A percentile compares a stretch with the other conserved stretches of the same genome.
phyloP scores from a whole-genome alignment of 2,888 invertebrate species.

The Tiphia femorata region DNA sequence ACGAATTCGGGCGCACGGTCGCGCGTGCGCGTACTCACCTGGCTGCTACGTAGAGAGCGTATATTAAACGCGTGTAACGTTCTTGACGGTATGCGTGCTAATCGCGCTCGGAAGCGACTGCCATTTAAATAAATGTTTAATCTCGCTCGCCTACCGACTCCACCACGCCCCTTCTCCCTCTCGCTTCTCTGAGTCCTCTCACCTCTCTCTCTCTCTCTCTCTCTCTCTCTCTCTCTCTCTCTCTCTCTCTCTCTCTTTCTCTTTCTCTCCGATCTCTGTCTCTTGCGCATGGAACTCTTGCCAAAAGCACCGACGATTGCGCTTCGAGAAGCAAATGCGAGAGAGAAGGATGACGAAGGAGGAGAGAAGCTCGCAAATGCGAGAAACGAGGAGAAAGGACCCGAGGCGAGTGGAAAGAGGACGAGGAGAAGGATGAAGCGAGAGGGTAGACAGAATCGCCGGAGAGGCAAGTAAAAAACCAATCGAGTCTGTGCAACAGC shows the following conservation, averaged over 20 bases:
- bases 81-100: conserved; percentile 43
- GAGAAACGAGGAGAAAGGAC: conserved; percentile 11
- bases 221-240: conserved; percentile 30
- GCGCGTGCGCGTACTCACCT: neutral
- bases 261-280: conserved; percentile 24
- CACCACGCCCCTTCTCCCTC: conserved; percentile 52
- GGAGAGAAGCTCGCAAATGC: conserved; percentile 6
- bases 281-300: conserved; percentile 29
- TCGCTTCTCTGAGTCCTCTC: conserved; percentile 33
- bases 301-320: conserved; percentile 46
- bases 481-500: conserved; percentile 65
- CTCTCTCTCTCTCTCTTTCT: conserved; percentile 23
- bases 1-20: neutral
- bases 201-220: conserved; percentile 26
- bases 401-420: conserved; percentile 7
- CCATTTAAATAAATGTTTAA: conserved; percentile 69
- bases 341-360: conserved; percentile 16
- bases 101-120: conserved; percentile 55
- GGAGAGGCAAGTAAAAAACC: conserved; percentile 63
- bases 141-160: conserved; percentile 55
- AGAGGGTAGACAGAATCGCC: conserved; percentile 19
- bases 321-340: conserved; percentile 28
- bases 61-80: conserved; percentile 42
- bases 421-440: conserved; percentile 18
- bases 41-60: conserved; percentile 21